phyloP scores from a whole-genome alignment of 2,113 vertebrate genomes.

The Heterotilapia buettikoferi region DNA sequence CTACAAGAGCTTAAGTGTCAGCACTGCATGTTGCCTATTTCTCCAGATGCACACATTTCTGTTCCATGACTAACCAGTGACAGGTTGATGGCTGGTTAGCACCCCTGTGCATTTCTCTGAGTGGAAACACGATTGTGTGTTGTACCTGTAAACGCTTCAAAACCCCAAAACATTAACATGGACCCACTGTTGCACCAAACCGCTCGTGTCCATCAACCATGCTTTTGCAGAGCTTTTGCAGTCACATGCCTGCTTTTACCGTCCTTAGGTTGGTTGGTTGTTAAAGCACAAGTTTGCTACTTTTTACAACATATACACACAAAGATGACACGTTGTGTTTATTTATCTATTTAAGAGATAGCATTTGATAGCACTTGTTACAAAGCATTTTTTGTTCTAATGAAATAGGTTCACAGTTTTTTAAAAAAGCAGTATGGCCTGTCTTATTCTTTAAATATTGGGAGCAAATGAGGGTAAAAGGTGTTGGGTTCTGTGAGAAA shows the following conservation, averaged over 20 bases:
- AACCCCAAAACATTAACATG: background rate
- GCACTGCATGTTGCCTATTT: background rate
- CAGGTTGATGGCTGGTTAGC: constrained; percentile 7
- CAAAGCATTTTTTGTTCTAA: background rate
- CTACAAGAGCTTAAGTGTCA: background rate
- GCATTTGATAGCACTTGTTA: background rate
- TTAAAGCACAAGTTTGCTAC: background rate
- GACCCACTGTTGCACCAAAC: background rate
- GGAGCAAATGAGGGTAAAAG: background rate
- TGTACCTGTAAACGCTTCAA: background rate
- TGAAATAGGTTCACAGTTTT: background rate
- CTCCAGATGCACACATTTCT: constrained; percentile 13
- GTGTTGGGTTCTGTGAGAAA: background rate
- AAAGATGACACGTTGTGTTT: background rate
- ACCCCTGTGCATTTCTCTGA: background rate
- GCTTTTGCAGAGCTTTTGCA: background rate
- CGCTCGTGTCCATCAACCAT: background rate
- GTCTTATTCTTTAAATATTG: background rate
- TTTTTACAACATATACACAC: background rate
- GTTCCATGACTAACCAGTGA: constrained; percentile 18
- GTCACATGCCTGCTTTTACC: background rate
- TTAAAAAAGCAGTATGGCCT: background rate
- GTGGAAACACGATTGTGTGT: background rate
- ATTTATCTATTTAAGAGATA: background rate
- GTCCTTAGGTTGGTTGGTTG: background rate